These are phyloP conservation scores for Lepus timidus DNA, from an alignment of 2,113 vertebrate genomes.

Conservation along the genomic window DNA sequence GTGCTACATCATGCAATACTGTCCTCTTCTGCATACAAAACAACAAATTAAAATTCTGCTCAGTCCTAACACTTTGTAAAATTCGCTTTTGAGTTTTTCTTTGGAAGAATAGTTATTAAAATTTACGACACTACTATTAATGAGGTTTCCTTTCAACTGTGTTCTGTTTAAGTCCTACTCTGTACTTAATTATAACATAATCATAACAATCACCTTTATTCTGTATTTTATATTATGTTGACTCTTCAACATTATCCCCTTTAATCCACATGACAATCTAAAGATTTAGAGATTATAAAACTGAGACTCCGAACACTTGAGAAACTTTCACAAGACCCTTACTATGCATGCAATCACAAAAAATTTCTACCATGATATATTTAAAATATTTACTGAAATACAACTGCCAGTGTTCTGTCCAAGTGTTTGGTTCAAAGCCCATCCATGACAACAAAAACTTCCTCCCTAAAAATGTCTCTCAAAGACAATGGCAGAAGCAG, in stretches of 20 bases:
- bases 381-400: conserved; percentile 47
- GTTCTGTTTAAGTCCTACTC: background rate
- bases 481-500: background rate
- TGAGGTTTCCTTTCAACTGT: conserved; percentile 8
- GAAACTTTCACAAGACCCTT: background rate
- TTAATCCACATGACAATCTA: conserved; percentile 30
- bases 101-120: conserved; percentile 1
- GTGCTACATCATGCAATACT: background rate
- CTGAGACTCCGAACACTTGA: conserved; percentile 26
- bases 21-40: background rate
- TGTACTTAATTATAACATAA: background rate
- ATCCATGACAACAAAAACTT: background rate
- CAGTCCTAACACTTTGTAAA: conserved; percentile 18
- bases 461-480: background rate
- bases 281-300: conserved; percentile 50
- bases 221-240: conserved; percentile 3
- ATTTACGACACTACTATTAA: background rate
- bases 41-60: conserved; percentile 42
- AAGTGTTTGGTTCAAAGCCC: background rate
- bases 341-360: background rate
- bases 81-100: background rate
- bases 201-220: conserved; percentile 38
- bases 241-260: conserved; percentile 19
- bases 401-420: background rate
- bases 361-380: background rate